Evolutionary conservation across 2,113 vertebrate genomes (phyloP), one percentile per base, ranked within the genome.

Genomic region (Galeopterus variegatus): DNA sequence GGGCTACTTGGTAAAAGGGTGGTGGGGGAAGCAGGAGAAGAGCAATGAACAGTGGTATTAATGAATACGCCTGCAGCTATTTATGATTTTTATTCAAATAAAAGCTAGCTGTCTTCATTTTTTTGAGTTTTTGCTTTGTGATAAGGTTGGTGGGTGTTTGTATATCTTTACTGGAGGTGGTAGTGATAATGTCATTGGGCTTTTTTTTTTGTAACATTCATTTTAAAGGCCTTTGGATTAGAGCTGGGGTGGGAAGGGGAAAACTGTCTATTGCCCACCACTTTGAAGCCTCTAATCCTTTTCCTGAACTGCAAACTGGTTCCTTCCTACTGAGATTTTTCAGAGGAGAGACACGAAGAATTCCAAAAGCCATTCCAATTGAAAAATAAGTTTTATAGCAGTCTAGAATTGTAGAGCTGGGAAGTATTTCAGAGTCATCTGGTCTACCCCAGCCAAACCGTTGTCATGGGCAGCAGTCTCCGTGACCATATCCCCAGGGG

Each of bases 41-140:
- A 33, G 41, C 41, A 69, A 36, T 24, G 6, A 76, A n/a, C 12
- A 6, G 18, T 28, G 45, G 19, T 65, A 24, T 79, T 85, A 65
- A 82, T 23, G 77, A 76, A 84, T 15, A 26, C 36, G 33, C 69
- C 48, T 31, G 24, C 28, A 36, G 76, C 60, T 14, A 62, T 82
- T 80, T 84, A 45, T 85, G 52, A 60, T 65, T 97, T 95, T 85
- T 79, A 62, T 75, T 70, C 82, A 88, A 60, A n/a, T 81, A 50
- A 41, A 41, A 41, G 41, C 12, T 6, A 50, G 60, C 65, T 54
- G 2, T 77, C 64, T 87, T 96, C 45, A n/a, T 58, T 70, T 87
- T 87, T 91, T 58, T 24, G 17, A 85, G 11, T 58, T 62, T 95
- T 86, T 58, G 31, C 13, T 82, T 90, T 90, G 17, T 62, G 60